Evolutionary conservation across 1,140 invertebrate genomes (phyloP), one percentile per base, ranked within the genome.

Genomic region (Temnothorax nylanderi): DNA sequence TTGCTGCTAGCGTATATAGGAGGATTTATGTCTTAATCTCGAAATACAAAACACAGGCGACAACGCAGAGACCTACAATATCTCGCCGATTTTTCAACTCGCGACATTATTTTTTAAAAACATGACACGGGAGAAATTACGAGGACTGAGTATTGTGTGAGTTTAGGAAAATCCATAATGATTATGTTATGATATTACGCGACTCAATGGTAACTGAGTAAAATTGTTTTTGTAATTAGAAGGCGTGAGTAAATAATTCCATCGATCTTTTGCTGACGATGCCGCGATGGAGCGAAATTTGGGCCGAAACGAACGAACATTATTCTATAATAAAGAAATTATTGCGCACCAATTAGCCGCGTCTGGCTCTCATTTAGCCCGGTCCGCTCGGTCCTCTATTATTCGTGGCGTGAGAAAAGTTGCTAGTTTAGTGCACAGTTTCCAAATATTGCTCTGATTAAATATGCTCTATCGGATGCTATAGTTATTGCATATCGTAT

Each of bases 11-110:
- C 16, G 41, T 37, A 16, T 37, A 16, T 74, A 47, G 75, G 41
- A 72, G 37, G 41, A 74, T 84, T 60, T 60, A 84, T 62, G 32
- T 75, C 80, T 84, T 84, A 75, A 84, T 84, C 69, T 49, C 32
- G 26, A 13, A 74, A 62, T 75, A 75, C n/a, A 74, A 47, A 82
- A 75, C 32, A n/a, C 5, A 32, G 6, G 49, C 16, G 49, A 56
- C 26, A 67, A 37, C 21, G 69, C 51, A 11, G 54, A 74, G 47
- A 37, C 16, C 13, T 16, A 82, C 54, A 69, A 34, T 58, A 21
- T 26, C 41, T 32, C 51, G 1, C 0, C n/a, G n/a, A 37, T 34
- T 18, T 58, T 47, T 72, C 47, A 71, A 74, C 16, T 34, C 37
- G 18, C 18, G 5, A 54, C 4, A 18, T 8, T 62, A 77, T 60